Conservation (phyloP, 2,113 vertebrate genomes). For the Ophthalmolycus amberensis region DNA sequence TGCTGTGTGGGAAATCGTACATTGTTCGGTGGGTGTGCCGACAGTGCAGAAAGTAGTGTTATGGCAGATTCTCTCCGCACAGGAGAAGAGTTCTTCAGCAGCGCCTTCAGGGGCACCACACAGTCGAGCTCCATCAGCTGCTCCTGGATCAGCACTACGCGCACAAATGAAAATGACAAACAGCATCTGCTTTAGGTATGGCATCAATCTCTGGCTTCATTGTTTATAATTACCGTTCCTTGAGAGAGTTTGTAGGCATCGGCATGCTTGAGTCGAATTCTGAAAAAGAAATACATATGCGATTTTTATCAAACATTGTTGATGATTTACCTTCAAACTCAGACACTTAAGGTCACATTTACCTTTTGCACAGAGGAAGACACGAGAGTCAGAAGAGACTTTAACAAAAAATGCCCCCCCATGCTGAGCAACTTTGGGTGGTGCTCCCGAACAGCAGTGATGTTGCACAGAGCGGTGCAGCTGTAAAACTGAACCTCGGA, state of each 20-base stretch:
- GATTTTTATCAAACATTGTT: background rate
- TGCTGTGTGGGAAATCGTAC: slow-evolving; percentile 65
- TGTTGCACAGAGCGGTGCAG: slow-evolving; percentile 85
- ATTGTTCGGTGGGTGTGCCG: slow-evolving; percentile 77
- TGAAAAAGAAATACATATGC: slow-evolving; percentile 49
- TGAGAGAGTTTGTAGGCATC: slow-evolving; percentile 85
- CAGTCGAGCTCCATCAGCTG: slow-evolving; percentile 80
- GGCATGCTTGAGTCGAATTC: slow-evolving; percentile 87
- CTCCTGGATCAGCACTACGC: slow-evolving; percentile 76
- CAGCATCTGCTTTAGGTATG: background rate
- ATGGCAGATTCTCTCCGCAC: slow-evolving; percentile 67
- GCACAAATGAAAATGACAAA: background rate
- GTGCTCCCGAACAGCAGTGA: slow-evolving; percentile 77
- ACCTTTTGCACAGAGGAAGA: slow-evolving; percentile 86
- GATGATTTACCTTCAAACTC: background rate
- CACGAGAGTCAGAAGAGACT: slow-evolving; percentile 82
- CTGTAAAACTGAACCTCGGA: slow-evolving; percentile 87
- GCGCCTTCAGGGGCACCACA: slow-evolving; percentile 73
- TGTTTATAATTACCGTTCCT: slow-evolving; percentile 79
- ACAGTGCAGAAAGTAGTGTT: slow-evolving; percentile 80
- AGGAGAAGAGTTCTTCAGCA: slow-evolving; percentile 73
- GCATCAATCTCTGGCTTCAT: background rate
- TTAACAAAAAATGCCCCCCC: slow-evolving; percentile 77
- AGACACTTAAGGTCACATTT: background rate
- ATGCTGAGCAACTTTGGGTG: slow-evolving; percentile 79